Conservation (phyloP, 2,797 vertebrate genomes). For the Geotrypetes seraphini region DNA sequence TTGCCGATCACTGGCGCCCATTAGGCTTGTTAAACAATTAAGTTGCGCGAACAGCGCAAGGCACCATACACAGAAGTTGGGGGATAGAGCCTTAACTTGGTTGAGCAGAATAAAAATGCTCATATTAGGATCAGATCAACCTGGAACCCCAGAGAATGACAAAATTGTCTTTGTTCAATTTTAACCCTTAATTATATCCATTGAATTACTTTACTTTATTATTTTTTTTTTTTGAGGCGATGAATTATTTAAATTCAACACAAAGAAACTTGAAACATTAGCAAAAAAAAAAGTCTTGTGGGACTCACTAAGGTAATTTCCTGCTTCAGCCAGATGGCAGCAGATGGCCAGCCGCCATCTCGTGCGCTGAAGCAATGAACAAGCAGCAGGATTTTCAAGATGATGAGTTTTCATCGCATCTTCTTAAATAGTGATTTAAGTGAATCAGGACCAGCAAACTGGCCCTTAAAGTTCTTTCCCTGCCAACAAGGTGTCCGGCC, state of each 20-base stretch:
- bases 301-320: conserved; percentile 41
- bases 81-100: too few relatives aligned
- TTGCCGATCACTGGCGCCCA: too few relatives aligned
- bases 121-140: too few relatives aligned
- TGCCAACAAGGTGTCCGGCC: too few relatives aligned
- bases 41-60: too few relatives aligned
- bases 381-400: conserved; percentile 30
- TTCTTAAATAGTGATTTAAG: conserved; percentile 19
- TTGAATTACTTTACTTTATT: conserved; percentile 43
- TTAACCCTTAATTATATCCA: conserved; percentile 31
- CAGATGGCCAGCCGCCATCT: conserved; percentile 40
- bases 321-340: conserved; percentile 47
- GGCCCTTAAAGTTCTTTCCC: neutral
- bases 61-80: too few relatives aligned
- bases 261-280: conserved; percentile 50
- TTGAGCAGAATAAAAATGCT: too few relatives aligned
- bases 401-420: conserved; percentile 23
- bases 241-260: conserved; percentile 51
- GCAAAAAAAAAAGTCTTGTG: conserved; percentile 34
- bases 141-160: conserved; percentile 3
- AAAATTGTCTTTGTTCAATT: conserved; percentile 24
- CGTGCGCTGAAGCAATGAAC: conserved; percentile 31
- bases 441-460: conserved; percentile 4
- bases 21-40: too few relatives aligned
- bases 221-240: conserved; percentile 44